A percentile compares a stretch with the other conserved stretches of the same genome.
phyloP scores from a whole-genome alignment of 2,888 invertebrate species.

The Ectobius pallidus region DNA sequence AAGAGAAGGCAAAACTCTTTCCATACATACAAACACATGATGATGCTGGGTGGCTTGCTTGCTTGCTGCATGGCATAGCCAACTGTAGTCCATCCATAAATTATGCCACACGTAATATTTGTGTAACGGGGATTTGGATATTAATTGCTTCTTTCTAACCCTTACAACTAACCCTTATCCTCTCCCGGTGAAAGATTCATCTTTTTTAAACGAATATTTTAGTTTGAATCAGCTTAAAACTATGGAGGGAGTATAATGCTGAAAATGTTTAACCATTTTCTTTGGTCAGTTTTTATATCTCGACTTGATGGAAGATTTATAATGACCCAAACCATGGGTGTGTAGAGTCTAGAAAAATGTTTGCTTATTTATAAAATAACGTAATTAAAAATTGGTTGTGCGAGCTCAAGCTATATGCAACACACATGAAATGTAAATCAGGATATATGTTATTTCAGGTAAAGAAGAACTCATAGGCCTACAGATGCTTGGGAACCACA shows the following conservation, averaged over 20 bases:
- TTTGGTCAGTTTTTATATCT: slow-evolving; percentile 10
- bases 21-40: slow-evolving; percentile 8
- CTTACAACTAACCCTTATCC: slow-evolving; percentile 33
- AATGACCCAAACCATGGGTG: background rate
- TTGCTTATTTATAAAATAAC: background rate
- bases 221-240: slow-evolving; percentile 31
- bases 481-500: no score
- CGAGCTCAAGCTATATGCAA: no score
- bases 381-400: no score
- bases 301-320: slow-evolving; percentile 20
- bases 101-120: slow-evolving; percentile 38
- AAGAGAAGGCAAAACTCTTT: background rate
- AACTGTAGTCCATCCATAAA: slow-evolving; percentile 34
- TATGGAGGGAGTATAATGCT: slow-evolving; percentile 9
- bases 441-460: no score
- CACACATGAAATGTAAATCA: no score
- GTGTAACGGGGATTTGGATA: slow-evolving; percentile 36
- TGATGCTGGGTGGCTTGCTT: background rate
- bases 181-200: slow-evolving; percentile 33
- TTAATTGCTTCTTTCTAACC: slow-evolving; percentile 40
- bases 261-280: slow-evolving; percentile 22
- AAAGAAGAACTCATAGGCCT: no score
- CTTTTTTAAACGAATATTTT: slow-evolving; percentile 35
- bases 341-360: background rate
- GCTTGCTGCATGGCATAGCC: background rate